These are phyloP conservation scores for Pseudolaguvia tuberculata DNA, from an alignment of 2,113 vertebrate genomes.

Conservation along the genomic window DNA sequence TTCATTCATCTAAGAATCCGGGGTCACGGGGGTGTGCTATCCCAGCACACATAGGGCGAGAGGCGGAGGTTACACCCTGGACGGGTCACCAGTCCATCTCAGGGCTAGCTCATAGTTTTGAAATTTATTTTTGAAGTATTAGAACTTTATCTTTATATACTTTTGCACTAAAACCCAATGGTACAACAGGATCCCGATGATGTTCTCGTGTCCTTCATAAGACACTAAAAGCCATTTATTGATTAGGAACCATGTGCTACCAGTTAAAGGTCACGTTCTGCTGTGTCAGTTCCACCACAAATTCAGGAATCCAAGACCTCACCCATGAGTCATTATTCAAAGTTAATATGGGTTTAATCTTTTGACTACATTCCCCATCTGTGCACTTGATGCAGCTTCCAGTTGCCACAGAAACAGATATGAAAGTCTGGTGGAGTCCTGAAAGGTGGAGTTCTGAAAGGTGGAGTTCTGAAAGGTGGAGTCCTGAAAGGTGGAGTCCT, in stretches of 20 bases:
- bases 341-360: slow-evolving; percentile 8
- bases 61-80: too few species aligned
- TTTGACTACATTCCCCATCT: neutral
- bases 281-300: neutral
- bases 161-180: too few species aligned
- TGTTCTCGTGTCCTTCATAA: neutral
- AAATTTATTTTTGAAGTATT: too few species aligned
- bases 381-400: slow-evolving; percentile 1
- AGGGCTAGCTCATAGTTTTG: too few species aligned
- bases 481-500: too few species aligned
- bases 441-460: too few species aligned
- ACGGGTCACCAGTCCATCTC: too few species aligned
- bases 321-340: slow-evolving; percentile 6
- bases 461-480: too few species aligned
- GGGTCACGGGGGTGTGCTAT: too few species aligned
- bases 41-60: too few species aligned
- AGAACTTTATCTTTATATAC: too few species aligned
- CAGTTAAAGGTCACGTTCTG: neutral
- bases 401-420: slow-evolving; percentile 11
- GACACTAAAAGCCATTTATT: neutral
- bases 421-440: neutral
- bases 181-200: neutral
- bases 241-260: neutral
- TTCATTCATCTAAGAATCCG: too few species aligned
- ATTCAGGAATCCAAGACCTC: neutral